These are phyloP conservation scores for Mustela nigripes DNA, from an alignment of 2,113 vertebrate genomes.

Conservation along the genomic window DNA sequence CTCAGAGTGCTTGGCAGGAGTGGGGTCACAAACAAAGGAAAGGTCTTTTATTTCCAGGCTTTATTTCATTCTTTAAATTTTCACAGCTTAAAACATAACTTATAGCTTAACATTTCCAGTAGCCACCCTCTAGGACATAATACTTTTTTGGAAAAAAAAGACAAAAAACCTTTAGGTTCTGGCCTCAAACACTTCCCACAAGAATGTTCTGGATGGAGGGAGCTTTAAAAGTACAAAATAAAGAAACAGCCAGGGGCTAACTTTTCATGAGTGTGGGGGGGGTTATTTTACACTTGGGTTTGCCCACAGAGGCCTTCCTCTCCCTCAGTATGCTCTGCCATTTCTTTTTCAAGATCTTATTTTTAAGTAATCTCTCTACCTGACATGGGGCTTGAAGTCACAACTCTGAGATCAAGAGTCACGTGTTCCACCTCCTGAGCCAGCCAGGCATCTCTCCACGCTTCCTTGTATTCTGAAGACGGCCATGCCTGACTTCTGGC, in stretches of 20 bases:
- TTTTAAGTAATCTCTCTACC: neutral
- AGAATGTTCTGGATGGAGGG: neutral
- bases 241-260: neutral
- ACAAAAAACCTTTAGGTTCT: slow-evolving; percentile 39
- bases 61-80: slow-evolving; percentile 79
- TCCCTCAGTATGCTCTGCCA: neutral
- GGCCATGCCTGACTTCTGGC: neutral
- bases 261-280: neutral
- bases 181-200: neutral
- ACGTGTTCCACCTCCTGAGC: neutral
- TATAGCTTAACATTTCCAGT: neutral
- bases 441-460: neutral
- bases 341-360: neutral
- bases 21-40: neutral
- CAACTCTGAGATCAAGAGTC: neutral
- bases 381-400: neutral
- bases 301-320: neutral
- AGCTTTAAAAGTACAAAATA: slow-evolving; percentile 31
- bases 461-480: neutral
- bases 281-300: neutral
- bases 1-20: neutral
- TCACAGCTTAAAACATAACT: slow-evolving; percentile 64
- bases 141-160: neutral
- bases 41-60: slow-evolving; percentile 45
- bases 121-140: slow-evolving; percentile 6